Evolutionary conservation across 1,140 invertebrate species (phyloP).

Genomic region (Dreissena rostriformis): DNA sequence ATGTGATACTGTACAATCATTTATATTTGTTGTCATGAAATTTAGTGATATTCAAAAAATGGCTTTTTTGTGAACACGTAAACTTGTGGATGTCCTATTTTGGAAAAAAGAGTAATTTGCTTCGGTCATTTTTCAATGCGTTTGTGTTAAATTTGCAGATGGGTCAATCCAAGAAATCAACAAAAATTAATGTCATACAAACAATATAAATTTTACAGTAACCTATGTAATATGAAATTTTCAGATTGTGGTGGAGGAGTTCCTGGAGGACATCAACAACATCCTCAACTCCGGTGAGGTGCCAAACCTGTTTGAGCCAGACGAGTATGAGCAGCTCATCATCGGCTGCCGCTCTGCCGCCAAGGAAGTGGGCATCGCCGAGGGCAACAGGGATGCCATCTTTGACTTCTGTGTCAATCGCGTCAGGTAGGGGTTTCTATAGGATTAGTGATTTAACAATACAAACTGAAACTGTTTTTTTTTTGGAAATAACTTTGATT

Average conservation of each 20-base stretch:
- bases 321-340: slow-evolving; percentile 92
- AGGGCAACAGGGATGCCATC: slow-evolving; percentile 88
- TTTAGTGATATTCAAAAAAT: too few species aligned
- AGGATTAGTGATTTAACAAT: neutral
- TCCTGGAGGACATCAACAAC: slow-evolving; percentile 95
- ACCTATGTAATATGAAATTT: neutral
- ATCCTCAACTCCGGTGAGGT: slow-evolving; percentile 84
- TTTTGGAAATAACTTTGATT: neutral
- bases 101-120: too few species aligned
- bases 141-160: too few species aligned
- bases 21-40: too few species aligned
- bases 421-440: slow-evolving; percentile 74
- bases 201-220: too few species aligned
- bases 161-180: too few species aligned
- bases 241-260: slow-evolving; percentile 88
- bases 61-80: too few species aligned
- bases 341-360: slow-evolving; percentile 87
- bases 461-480: neutral
- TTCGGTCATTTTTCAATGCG: too few species aligned
- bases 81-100: too few species aligned
- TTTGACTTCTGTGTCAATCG: slow-evolving; percentile 84
- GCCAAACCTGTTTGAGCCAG: slow-evolving; percentile 85
- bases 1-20: too few species aligned
- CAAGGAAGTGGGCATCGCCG: slow-evolving; percentile 86
- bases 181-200: too few species aligned